phyloP scores from a whole-genome alignment of 2,797 vertebrate species.

The Anguilla anguilla region DNA sequence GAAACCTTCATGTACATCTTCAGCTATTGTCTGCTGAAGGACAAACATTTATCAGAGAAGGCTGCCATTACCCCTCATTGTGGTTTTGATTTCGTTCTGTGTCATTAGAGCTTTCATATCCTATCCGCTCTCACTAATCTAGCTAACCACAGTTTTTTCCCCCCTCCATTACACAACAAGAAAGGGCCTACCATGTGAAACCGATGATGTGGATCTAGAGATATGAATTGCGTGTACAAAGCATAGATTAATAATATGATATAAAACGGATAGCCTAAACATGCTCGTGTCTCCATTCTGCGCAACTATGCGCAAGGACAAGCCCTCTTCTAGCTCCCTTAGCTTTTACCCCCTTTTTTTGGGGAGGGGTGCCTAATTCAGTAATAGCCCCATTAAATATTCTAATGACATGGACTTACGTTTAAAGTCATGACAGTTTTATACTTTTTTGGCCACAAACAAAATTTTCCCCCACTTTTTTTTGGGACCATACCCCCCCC shows the following conservation, averaged over 20 bases:
- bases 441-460: not conserved
- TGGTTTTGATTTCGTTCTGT: not conserved
- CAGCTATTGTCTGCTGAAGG: not conserved
- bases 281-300: not conserved
- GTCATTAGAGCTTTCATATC: not conserved
- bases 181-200: not conserved
- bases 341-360: not conserved
- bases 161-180: not conserved
- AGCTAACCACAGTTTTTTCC: not conserved
- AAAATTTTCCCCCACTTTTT: not conserved
- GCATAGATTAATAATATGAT: not conserved
- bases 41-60: not conserved
- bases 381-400: not conserved
- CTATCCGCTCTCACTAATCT: not conserved
- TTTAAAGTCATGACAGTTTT: no score
- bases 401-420: not conserved
- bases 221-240: not conserved
- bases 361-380: not conserved
- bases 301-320: not conserved
- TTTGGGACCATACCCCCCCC: not conserved
- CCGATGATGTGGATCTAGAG: not conserved
- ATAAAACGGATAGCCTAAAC: not conserved
- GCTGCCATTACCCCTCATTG: not conserved
- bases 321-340: no score
- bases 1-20: not conserved